Conservation (phyloP, 2,113 vertebrate genomes). For the Mustelus asterias region DNA sequence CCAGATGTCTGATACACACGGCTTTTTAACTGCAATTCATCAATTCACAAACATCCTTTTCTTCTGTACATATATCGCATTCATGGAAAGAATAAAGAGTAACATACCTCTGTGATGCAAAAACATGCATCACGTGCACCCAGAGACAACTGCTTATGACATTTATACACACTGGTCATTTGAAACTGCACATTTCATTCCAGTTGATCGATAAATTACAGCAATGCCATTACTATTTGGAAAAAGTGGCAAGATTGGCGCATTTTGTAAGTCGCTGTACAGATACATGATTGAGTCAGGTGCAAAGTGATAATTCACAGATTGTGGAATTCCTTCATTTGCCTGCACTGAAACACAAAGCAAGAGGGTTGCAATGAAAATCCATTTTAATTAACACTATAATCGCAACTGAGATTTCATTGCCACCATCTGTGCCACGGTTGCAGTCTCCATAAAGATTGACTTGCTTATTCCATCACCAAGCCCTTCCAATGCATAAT, state of each 20-base stretch:
- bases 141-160: not conserved
- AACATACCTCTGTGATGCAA: not conserved
- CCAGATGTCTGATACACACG: not conserved
- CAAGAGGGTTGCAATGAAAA: constrained; percentile 14
- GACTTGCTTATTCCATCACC: constrained; percentile 10
- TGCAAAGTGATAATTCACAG: not conserved
- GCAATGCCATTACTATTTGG: not conserved
- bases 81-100: not conserved
- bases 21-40: not conserved
- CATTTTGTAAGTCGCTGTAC: not conserved
- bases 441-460: constrained; percentile 20
- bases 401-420: constrained; percentile 21
- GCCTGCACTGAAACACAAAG: not conserved
- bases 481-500: not conserved
- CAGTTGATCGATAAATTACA: not conserved
- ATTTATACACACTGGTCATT: not conserved
- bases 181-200: constrained; percentile 6
- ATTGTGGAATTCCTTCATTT: not conserved
- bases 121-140: not conserved
- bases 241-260: not conserved
- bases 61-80: too few relatives aligned
- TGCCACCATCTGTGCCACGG: constrained; percentile 26
- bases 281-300: not conserved
- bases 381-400: constrained; percentile 37
- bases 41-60: not conserved